phyloP scores from a whole-genome alignment of 1,140 invertebrate genomes.

The Lutraria rhynchaena region DNA sequence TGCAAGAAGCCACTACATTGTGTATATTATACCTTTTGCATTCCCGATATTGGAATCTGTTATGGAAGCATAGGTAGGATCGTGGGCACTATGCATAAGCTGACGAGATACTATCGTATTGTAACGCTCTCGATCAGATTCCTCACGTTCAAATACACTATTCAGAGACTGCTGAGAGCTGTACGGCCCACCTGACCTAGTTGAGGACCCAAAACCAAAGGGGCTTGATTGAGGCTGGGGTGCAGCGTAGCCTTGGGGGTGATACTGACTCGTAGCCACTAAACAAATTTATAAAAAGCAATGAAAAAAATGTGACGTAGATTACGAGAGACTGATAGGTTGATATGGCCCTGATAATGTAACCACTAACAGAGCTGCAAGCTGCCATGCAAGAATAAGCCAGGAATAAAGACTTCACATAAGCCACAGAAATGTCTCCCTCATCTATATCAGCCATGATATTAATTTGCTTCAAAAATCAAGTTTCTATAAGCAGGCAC shows the following conservation, averaged over 20 bases:
- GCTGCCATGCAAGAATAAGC: no score
- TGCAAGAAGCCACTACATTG: no score
- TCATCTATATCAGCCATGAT: no score
- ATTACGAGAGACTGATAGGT: no score
- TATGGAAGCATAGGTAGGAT: constrained; percentile 75
- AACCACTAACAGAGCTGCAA: no score
- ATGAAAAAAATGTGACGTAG: constrained; percentile 36
- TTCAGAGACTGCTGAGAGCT: constrained; percentile 55
- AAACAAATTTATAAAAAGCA: constrained; percentile 44
- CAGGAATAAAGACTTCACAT: no score
- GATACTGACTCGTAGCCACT: constrained; percentile 11
- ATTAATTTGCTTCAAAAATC: no score
- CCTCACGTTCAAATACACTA: constrained; percentile 56
- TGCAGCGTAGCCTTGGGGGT: constrained; percentile 2
- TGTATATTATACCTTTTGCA: constrained; percentile 32
- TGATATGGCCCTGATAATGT: no score
- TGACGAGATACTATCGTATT: constrained; percentile 55
- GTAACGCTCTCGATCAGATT: constrained; percentile 22
- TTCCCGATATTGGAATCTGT: constrained; percentile 59
- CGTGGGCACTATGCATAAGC: constrained; percentile 65
- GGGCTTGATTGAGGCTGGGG: constrained; percentile 30
- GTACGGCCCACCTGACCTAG: constrained; percentile 19
- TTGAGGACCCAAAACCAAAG: constrained; percentile 32
- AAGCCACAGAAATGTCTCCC: no score
- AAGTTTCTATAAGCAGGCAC: no score